Evolutionary conservation across 2,888 invertebrate genomes (phyloP).

Genomic region (Eilema depressum): DNA sequence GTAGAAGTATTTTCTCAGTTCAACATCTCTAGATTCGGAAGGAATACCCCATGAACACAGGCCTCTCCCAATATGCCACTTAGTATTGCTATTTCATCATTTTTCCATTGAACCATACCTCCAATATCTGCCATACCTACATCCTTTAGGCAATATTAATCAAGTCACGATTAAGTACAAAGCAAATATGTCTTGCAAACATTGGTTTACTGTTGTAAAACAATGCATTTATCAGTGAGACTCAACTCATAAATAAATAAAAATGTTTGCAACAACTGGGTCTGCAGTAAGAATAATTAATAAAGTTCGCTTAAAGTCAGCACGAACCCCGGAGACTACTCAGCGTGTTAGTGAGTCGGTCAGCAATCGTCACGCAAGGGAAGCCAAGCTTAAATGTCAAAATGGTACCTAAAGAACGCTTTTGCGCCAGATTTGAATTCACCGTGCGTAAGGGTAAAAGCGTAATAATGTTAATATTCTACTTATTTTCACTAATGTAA

Average conservation of each 20-base stretch:
- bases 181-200: too few relatives aligned
- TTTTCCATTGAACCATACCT: too few relatives aligned
- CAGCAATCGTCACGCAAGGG: background rate
- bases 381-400: background rate
- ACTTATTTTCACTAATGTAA: background rate
- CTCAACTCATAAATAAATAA: too few relatives aligned
- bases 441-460: background rate
- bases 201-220: background rate
- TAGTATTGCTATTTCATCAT: too few relatives aligned
- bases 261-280: background rate
- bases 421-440: background rate
- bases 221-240: background rate
- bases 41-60: too few relatives aligned
- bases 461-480: background rate
- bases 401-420: background rate
- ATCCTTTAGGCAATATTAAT: too few relatives aligned
- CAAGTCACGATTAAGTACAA: too few relatives aligned
- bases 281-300: background rate
- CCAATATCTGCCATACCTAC: too few relatives aligned
- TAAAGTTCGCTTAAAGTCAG: background rate
- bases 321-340: background rate
- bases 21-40: too few relatives aligned
- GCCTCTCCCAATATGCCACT: too few relatives aligned
- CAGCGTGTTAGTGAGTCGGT: background rate
- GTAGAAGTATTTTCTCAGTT: too few relatives aligned